Evolutionary conservation across 2,797 vertebrate species (phyloP), one percentile per base, ranked within the genome.

Genomic region (Poeciliopsis gracilis): DNA sequence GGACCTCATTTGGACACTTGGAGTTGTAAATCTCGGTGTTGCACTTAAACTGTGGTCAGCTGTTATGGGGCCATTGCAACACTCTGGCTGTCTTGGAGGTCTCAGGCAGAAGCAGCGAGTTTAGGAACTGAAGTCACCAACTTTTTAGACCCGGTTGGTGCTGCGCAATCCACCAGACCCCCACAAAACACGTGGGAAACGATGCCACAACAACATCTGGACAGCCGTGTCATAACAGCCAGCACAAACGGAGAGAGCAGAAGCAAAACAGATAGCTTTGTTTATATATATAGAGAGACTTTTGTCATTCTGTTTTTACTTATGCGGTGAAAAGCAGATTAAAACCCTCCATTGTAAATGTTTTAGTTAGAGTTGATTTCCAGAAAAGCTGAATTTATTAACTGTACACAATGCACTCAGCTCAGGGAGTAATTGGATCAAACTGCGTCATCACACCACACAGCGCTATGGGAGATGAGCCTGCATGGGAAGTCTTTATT

Each of bases 291-390:
- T 18, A 49, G 5, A 49, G 5, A 49, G 3, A 16, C 49, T 53
- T 53, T 38, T 12, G 45, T 59, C 12, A 53, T 72, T 85, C 30
- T 49, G 70, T 82, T 87, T 75, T 77, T 74, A 76, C 53, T 43
- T 30, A 79, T 59, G 84, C 77, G 33, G 72, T 10, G 41, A 80
- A 81, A 83, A 55, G 87, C 77, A 85, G 75, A 88, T 86, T 80
- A 82, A 78, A 89, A 86, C 77, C 67, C 61, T 67, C 13, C 0
- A 72, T 59, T 79, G 86, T 83, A 89, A 94, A 90, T 90, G 88
- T 93, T 95, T 90, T 82, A 90, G 89, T 90, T 77, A 2, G 77
- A 82, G 77, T 87, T 73, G 33, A 91, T 86, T 93, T 92, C 90
- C 89, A 89, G 84, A 87, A 91, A 93, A 83, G 83, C 69, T 87